Conservation (phyloP, 1,140 invertebrate genomes). For the Trachymyrmex cornetzi region DNA sequence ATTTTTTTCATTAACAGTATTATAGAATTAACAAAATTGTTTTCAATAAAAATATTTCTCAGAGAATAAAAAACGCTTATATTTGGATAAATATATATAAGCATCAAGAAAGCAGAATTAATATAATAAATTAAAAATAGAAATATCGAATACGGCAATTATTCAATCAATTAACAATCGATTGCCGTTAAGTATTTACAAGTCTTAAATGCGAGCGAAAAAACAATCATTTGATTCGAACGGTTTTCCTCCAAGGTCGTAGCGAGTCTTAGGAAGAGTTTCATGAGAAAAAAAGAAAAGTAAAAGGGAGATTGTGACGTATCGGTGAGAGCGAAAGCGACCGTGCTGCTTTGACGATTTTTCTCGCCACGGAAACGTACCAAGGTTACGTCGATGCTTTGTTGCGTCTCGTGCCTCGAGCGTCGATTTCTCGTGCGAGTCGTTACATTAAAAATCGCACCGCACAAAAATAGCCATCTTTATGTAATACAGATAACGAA, state of each 20-base stretch:
- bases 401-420: slow-evolving; percentile 55
- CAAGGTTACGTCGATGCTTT: slow-evolving; percentile 74
- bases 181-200: slow-evolving; percentile 31
- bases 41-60: too few relatives aligned
- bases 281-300: slow-evolving; percentile 53
- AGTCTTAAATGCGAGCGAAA: background rate
- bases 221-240: slow-evolving; percentile 6
- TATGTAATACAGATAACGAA: slow-evolving; percentile 46
- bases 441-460: slow-evolving; percentile 15
- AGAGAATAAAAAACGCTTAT: background rate
- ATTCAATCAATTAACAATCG: background rate
- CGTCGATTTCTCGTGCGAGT: slow-evolving; percentile 65
- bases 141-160: background rate
- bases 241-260: slow-evolving; percentile 52
- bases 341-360: slow-evolving; percentile 71
- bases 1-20: too few relatives aligned
- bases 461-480: slow-evolving; percentile 20
- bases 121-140: slow-evolving; percentile 4
- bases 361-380: slow-evolving; percentile 71
- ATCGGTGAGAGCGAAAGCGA: slow-evolving; percentile 69
- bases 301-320: slow-evolving; percentile 51
- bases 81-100: background rate
- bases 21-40: too few relatives aligned
- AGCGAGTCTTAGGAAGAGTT: slow-evolving; percentile 51
- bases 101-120: background rate